A percentile compares a stretch with the other conserved stretches of the same genome.
Evolutionary conservation across 23 tunicate species (phyloP).

Genomic region (Oikopleura dioica): DNA sequence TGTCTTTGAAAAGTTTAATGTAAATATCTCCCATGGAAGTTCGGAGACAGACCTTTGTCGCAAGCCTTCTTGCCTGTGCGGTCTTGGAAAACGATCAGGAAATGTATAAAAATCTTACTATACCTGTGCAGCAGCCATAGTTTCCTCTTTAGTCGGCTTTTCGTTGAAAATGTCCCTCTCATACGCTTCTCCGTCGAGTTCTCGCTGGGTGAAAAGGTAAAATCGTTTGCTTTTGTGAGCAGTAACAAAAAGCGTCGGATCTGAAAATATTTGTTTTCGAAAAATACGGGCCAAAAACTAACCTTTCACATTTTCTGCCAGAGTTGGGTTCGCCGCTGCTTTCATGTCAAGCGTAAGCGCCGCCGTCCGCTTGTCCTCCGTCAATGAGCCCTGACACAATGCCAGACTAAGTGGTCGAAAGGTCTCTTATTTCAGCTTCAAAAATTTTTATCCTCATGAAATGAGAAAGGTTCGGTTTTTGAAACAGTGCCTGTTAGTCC

Average conservation of each 20-base stretch:
- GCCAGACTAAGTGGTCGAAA: not conserved
- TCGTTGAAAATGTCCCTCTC: constrained; percentile 91
- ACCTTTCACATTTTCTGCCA: constrained; percentile 18
- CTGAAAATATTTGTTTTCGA: constrained; percentile 14
- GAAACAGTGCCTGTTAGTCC: no score
- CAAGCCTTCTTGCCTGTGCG: constrained; percentile 1
- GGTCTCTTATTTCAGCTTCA: no score
- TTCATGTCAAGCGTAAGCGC: constrained; percentile 68
- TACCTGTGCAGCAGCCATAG: constrained; percentile 67
- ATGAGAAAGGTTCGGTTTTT: no score
- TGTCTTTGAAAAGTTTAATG: constrained; percentile 31
- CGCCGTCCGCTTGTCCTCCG: constrained; percentile 22
- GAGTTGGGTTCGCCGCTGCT: constrained; percentile 64
- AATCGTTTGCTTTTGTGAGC: constrained; percentile 77
- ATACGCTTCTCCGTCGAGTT: constrained; percentile 16
- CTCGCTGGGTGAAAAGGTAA: constrained; percentile 40
- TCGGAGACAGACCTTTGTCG: not conserved
- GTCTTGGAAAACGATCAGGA: not conserved
- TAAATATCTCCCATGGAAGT: constrained; percentile 37
- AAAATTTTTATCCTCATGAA: no score
- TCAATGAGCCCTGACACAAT: not conserved
- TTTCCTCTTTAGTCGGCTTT: constrained; percentile 82
- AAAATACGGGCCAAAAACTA: no score
- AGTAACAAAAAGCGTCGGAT: constrained; percentile 65
- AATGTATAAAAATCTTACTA: not conserved